Conservation (phyloP, 2,113 vertebrate genomes). For the Cichladusa arquata region DNA sequence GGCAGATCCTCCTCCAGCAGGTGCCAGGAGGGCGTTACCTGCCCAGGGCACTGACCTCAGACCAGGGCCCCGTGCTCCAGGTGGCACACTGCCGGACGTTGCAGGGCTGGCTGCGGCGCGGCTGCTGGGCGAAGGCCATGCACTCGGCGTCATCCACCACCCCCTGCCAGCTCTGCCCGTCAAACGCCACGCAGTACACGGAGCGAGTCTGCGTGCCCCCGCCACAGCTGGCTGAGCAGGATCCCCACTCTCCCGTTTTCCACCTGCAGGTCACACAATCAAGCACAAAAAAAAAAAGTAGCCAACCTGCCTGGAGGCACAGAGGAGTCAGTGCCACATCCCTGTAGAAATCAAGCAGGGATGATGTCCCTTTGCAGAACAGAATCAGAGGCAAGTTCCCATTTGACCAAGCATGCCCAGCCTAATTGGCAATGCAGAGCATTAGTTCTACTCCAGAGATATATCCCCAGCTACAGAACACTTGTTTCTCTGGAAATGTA, state of each 20-base stretch:
- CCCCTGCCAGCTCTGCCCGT: constrained; percentile 71
- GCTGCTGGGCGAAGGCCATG: constrained; percentile 75
- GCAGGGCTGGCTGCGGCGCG: constrained; percentile 83
- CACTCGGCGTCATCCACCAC: constrained; percentile 79
- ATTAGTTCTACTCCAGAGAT: neutral
- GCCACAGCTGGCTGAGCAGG: constrained; percentile 87
- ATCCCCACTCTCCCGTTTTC: constrained; percentile 84
- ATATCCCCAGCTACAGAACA: neutral
- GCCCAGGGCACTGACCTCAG: constrained; percentile 71
- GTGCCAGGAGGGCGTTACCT: neutral
- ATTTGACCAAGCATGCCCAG: neutral
- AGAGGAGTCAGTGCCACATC: neutral
- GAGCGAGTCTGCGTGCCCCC: constrained; percentile 86
- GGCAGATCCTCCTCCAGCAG: neutral
- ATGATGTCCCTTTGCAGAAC: neutral
- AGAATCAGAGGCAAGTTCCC: neutral
- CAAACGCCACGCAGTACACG: constrained; percentile 81
- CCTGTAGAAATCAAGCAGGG: neutral
- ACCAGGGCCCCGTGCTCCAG: constrained; percentile 81
- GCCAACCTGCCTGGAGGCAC: neutral
- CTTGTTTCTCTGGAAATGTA: neutral
- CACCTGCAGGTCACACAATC: constrained; percentile 77
- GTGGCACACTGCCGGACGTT: constrained; percentile 79
- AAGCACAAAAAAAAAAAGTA: neutral
- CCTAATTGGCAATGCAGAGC: neutral